Conservation (phyloP, 2,888 invertebrate genomes). For the Galeruca laticollis region DNA sequence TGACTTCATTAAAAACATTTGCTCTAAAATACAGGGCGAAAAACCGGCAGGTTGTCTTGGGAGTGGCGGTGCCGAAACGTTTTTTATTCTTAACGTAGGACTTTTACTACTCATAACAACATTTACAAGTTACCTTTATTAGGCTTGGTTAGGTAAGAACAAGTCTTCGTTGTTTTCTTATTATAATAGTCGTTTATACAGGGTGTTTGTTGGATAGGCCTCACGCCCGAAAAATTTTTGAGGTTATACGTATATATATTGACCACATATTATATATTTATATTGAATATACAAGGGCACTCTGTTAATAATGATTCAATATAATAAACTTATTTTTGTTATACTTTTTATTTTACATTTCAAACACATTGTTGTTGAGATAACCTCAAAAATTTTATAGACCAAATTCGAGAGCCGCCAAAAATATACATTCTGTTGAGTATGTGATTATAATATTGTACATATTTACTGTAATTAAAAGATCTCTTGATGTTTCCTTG, state of each 20-base stretch:
- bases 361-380: not conserved
- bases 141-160: conserved; percentile 44
- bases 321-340: not conserved
- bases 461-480: conserved; percentile 47
- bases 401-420: conserved; percentile 22
- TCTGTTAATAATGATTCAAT: not conserved
- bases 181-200: conserved; percentile 38
- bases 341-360: not conserved
- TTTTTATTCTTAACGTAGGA: conserved; percentile 36
- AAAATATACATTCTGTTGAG: conserved; percentile 42
- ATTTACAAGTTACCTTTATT: conserved; percentile 43
- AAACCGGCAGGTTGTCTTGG: conserved; percentile 46
- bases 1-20: conserved; percentile 48
- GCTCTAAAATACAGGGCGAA: conserved; percentile 49
- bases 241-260: conserved; percentile 10
- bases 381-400: conserved; percentile 12
- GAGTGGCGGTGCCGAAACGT: conserved; percentile 34
- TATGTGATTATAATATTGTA: conserved; percentile 47
- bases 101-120: conserved; percentile 38
- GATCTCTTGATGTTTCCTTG: conserved; percentile 47
- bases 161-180: conserved; percentile 33
- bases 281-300: not conserved
- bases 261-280: too few species aligned
- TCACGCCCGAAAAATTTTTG: not conserved
- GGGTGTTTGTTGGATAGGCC: conserved; percentile 24